A percentile compares a stretch with the other conserved stretches of the same genome.
phyloP scores from a whole-genome alignment of 2,797 vertebrate genomes.

The Propithecus perrieri region DNA sequence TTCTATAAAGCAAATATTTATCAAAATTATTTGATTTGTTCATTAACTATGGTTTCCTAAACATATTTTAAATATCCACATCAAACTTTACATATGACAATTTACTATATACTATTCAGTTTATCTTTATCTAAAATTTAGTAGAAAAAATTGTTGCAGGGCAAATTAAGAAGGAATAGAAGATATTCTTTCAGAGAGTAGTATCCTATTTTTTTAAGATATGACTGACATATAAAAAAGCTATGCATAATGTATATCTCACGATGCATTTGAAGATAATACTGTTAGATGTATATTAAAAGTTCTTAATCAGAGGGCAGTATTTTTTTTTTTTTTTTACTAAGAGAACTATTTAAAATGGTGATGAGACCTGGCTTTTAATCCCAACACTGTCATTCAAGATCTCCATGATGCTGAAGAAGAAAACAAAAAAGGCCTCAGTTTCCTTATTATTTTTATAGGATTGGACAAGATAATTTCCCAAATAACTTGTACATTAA shows the following conservation, averaged over 20 bases:
- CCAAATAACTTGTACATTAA: neutral
- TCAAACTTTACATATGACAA: neutral
- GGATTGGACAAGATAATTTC: neutral
- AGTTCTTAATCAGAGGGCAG: neutral
- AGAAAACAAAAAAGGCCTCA: neutral
- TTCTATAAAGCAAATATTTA: constrained; percentile 20
- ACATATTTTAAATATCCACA: neutral
- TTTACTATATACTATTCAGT: neutral
- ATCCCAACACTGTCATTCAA: neutral
- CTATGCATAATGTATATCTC: neutral
- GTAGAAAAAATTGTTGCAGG: neutral
- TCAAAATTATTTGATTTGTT: constrained; percentile 14
- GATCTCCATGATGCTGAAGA: neutral
- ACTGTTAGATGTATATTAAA: neutral
- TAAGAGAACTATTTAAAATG: neutral
- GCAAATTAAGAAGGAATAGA: neutral
- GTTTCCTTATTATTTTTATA: neutral
- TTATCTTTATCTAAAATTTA: neutral
- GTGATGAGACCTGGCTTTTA: neutral
- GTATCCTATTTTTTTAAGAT: neutral
- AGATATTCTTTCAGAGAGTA: neutral
- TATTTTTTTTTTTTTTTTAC: neutral
- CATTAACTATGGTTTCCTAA: neutral
- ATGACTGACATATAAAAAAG: neutral
- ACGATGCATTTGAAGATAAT: neutral